Base-by-base conservation (phyloP, 2,888 invertebrate species). In the Drosophila multiciliata region DNA sequence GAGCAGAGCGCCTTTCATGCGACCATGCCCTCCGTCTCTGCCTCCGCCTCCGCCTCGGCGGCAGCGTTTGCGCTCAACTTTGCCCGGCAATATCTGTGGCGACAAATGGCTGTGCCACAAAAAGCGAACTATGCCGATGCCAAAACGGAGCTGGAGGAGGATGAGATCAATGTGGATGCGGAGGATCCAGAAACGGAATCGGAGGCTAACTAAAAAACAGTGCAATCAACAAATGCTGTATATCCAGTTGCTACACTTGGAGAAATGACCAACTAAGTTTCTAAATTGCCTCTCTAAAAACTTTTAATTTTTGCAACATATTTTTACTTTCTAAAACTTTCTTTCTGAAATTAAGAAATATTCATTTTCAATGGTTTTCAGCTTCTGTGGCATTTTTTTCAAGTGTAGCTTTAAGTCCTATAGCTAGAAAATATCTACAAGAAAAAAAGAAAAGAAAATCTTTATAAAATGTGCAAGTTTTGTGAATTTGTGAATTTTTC, bases 1-100 rank as follows among this genome's bases (percentile, higher is more conserved):
- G 97, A 97, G 94, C 96, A 97, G 94, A 97, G 97, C 93, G 97
- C 97, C 20, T 97, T 97, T 93, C 96, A 96, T 82, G 94, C 96
- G 69, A 94, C 97, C 75, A 94, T 95, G 77, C 80, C 82, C 58
- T 61, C 84, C 8, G 75, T 52, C 68, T 91, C 92, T 17, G 95
- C 95, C 33, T 94, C 95, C 48, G 94, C 94, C 40, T 93, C 95
- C 65, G 89, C 87, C 11, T 64, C 89, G 3, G 95, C 95, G 35
- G 95, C 95, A n/a, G 94, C 94, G 35, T 93, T 95, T 64, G 92
- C 92, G 15, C 76, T 93, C 35, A 93, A 89, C 49, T 87, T 92
- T 57, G 92, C 92, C 1, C 90, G 91, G 26, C 91, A 92, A 55
- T 93, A 91, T 67, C 89, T 91, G 20, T 84, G 76, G 76, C 82